A percentile compares a stretch with the other conserved stretches of the same genome.
phyloP scores from a whole-genome alignment of 2,888 invertebrate genomes.

The Noctua comes region DNA sequence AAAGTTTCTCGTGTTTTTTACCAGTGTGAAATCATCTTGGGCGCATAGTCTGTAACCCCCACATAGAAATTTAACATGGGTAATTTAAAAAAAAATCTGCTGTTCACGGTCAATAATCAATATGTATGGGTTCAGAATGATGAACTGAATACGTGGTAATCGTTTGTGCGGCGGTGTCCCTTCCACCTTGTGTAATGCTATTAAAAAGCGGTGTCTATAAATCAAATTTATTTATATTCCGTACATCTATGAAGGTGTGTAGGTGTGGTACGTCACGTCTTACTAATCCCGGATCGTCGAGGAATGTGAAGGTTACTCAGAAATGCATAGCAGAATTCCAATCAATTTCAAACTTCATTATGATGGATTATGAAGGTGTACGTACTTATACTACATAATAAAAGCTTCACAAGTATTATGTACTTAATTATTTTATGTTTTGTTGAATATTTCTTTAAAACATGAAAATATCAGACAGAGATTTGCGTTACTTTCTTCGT shows the following conservation, averaged over 20 bases:
- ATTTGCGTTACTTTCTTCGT: too few species aligned
- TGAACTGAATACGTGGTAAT: too few species aligned
- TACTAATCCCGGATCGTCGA: constrained; percentile 30
- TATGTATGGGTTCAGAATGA: too few species aligned
- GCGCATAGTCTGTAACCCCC: too few species aligned
- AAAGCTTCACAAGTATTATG: neutral
- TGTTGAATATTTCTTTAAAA: neutral
- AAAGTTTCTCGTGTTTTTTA: neutral
- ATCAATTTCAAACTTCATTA: constrained; percentile 30
- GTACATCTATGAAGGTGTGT: constrained; percentile 2
- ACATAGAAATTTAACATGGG: too few species aligned
- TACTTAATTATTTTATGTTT: neutral
- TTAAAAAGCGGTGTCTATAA: neutral
- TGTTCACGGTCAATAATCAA: too few species aligned
- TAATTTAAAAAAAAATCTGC: too few species aligned
- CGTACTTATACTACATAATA: neutral
- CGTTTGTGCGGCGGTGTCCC: too few species aligned
- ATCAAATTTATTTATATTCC: constrained; percentile 11
- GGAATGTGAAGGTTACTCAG: constrained; percentile 34
- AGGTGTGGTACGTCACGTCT: constrained; percentile 41
- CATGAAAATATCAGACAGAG: neutral
- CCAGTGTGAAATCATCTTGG: neutral
- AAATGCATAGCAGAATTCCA: constrained; percentile 43
- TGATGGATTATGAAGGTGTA: neutral
- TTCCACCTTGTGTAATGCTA: too few species aligned